phyloP scores from a whole-genome alignment of 1,140 invertebrate genomes.

The Drosophila aff. region DNA sequence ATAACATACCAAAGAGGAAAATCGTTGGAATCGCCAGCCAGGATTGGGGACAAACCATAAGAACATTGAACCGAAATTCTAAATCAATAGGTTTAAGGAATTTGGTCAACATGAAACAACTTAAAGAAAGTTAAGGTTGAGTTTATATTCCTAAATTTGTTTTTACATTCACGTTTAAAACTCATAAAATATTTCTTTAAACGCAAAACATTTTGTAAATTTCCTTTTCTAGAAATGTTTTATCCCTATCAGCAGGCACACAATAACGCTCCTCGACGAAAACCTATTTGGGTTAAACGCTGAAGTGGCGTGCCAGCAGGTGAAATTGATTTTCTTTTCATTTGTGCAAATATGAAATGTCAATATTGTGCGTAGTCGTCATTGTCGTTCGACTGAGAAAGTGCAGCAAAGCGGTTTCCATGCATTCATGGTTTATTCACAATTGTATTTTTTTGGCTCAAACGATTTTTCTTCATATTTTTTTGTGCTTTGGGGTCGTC shows the following conservation, averaged over 20 bases:
- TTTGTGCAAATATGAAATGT: conserved; percentile 85
- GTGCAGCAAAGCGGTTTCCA: conserved; percentile 56
- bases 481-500: conserved; percentile 24
- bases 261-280: conserved; percentile 33
- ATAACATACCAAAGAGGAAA: conserved; percentile 17
- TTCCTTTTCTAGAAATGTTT: not conserved
- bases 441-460: conserved; percentile 21
- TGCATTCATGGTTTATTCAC: conserved; percentile 47
- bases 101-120: not conserved
- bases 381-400: conserved; percentile 66
- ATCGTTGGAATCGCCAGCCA: conserved; percentile 27
- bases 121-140: not conserved
- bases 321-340: conserved; percentile 85
- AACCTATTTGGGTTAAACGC: conserved; percentile 76
- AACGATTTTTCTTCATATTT: conserved; percentile 9
- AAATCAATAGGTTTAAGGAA: not conserved
- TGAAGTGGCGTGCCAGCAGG: conserved; percentile 79
- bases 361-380: conserved; percentile 78
- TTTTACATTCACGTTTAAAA: too few relatives aligned
- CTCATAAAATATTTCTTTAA: not conserved
- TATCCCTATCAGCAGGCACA: not conserved
- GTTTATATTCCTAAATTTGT: not conserved
- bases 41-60: not conserved
- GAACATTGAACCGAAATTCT: not conserved
- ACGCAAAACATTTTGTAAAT: not conserved